Evolutionary conservation across 2,888 invertebrate genomes (phyloP), one percentile per base, ranked within the genome.

Genomic region (Crematogaster levior): DNA sequence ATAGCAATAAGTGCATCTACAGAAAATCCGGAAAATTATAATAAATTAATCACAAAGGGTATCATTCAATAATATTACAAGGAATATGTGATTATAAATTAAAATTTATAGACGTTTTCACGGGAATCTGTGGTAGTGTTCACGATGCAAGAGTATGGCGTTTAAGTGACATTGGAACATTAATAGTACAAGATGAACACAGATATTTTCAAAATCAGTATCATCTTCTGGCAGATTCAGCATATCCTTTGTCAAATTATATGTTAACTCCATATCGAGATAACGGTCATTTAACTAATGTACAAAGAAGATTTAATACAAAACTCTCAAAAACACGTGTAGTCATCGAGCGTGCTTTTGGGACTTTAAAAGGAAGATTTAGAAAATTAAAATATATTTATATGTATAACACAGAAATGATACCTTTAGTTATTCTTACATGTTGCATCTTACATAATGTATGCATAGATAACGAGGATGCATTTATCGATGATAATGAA

Each of bases 381-480:
- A 58, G 30, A 30, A 58, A 58, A 58, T 70, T 70, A 48, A 21
- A 12, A 56, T 73, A 73, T 18, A 9, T 53, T 40, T 73, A 53
- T 56, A 73, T 73, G 73, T 58, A 73, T n/a, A 73, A 73, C 58
- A 73, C 27, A 9, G 73, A 73, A 56, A 73, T 73, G 73, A 73
- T 73, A 12, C 58, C 73, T 18, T 58, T 73, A 15, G 18, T 73
- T 34, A 73, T 73, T 30, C 5, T 58, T n/a, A 53, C 70, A 12
- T 70, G 70, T n/a, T n/a, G n/a, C n/a, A n/a, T n/a, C n/a, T n/a
- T n/a, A n/a, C n/a, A n/a, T n/a, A n/a, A n/a, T n/a, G 30, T 68
- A 30, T 68, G 68, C 4, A 68, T 70, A 51, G 40, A 40, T 3
- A 40, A 40, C 12, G 40, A 12, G 3, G 40, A 40, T 12, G 12